Conservation (phyloP, 2,113 vertebrate species). For the Odontesthes bonariensis region DNA sequence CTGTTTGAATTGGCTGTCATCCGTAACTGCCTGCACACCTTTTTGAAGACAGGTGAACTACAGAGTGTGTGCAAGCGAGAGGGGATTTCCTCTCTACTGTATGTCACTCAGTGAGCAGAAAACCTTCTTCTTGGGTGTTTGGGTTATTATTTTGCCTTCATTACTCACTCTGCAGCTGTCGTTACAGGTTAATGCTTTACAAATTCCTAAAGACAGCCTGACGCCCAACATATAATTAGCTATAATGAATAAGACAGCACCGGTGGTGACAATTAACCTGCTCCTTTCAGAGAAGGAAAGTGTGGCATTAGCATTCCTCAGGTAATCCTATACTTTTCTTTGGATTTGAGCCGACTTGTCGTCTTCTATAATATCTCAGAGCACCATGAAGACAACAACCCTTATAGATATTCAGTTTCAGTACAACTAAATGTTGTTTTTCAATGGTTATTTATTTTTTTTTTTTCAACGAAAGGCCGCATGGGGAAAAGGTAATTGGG, state of each 20-base stretch:
- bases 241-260: constrained; percentile 54
- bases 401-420: background rate
- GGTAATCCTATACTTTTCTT: constrained; percentile 36
- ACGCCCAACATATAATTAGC: constrained; percentile 71
- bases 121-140: constrained; percentile 44
- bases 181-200: constrained; percentile 73
- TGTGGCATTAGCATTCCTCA: constrained; percentile 42
- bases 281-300: constrained; percentile 30
- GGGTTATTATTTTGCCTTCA: constrained; percentile 39
- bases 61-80: constrained; percentile 42
- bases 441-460: too few relatives aligned
- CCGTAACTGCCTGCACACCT: constrained; percentile 75
- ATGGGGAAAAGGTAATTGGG: background rate
- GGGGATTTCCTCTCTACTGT: constrained; percentile 64
- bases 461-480: too few relatives aligned
- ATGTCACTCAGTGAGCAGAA: constrained; percentile 50
- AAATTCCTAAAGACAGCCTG: constrained; percentile 64
- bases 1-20: constrained; percentile 79
- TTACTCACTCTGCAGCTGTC: constrained; percentile 53
- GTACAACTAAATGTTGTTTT: constrained; percentile 4
- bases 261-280: constrained; percentile 68
- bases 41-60: constrained; percentile 78
- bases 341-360: constrained; percentile 60
- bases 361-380: constrained; percentile 38
- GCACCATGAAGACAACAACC: background rate